These are phyloP conservation scores for Heliconius melpomene DNA, from an alignment of 1,140 invertebrate genomes.

Conservation along the genomic window DNA sequence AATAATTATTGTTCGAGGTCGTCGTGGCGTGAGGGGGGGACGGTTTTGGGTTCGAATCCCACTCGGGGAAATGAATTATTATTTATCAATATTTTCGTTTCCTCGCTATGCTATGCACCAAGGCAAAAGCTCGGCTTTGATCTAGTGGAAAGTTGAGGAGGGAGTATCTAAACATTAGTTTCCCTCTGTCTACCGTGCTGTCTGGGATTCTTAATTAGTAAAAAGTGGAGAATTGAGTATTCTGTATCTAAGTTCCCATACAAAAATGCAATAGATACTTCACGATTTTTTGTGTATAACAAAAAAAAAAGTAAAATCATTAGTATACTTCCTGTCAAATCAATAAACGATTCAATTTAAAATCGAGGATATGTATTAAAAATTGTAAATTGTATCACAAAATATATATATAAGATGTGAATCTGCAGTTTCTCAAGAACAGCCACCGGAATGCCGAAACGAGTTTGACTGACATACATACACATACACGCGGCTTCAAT, in stretches of 20 bases:
- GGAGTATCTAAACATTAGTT: no score
- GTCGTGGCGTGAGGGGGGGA: neutral
- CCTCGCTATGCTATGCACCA: no score
- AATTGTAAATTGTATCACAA: neutral
- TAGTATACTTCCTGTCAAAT: neutral
- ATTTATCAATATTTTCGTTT: no score
- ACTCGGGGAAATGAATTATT: no score
- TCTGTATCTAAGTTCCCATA: neutral
- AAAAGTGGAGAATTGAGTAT: no score
- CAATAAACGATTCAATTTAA: neutral
- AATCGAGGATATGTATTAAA: slow-evolving; percentile 2
- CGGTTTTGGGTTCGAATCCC: neutral
- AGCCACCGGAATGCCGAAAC: neutral
- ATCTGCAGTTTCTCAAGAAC: slow-evolving; percentile 1
- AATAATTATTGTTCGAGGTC: neutral
- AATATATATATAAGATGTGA: neutral
- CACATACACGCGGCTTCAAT: slow-evolving; percentile 1
- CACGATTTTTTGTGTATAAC: neutral
- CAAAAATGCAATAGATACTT: slow-evolving; percentile 2
- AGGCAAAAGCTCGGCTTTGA: no score
- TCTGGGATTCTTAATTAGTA: no score
- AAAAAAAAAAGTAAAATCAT: neutral
- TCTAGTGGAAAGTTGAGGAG: neutral
- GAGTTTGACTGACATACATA: slow-evolving; percentile 10
- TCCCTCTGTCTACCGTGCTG: no score